Evolutionary conservation across 2,888 invertebrate genomes (phyloP).

Genomic region (Nomada hirtipes): DNA sequence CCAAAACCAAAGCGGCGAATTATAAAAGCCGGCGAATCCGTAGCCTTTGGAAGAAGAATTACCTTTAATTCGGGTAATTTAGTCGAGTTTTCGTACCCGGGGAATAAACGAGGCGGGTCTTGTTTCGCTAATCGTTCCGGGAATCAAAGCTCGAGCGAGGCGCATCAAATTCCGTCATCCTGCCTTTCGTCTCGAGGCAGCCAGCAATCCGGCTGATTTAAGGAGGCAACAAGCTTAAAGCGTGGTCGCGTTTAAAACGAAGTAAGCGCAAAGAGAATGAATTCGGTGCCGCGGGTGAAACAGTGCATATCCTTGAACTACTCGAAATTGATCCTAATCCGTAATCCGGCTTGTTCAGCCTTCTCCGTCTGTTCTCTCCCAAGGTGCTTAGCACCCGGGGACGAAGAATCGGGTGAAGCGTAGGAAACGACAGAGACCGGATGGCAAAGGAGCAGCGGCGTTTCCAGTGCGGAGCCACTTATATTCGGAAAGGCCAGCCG

Average conservation of each 20-base stretch:
- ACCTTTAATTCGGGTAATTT: neutral
- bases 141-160: neutral
- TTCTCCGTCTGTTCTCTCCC: conserved; percentile 81
- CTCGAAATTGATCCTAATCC: conserved; percentile 83
- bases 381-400: conserved; percentile 76
- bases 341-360: conserved; percentile 82
- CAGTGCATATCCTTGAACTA: conserved; percentile 80
- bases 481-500: conserved; percentile 71
- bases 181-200: neutral
- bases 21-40: neutral
- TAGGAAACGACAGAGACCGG: conserved; percentile 40
- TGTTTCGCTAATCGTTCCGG: conserved; percentile 1
- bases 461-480: conserved; percentile 67
- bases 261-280: conserved; percentile 54
- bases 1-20: too few relatives aligned
- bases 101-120: neutral
- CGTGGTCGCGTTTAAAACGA: conserved; percentile 57
- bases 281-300: conserved; percentile 64
- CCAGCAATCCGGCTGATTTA: conserved; percentile 25
- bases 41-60: too few relatives aligned
- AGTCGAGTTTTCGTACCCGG: neutral
- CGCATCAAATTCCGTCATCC: neutral
- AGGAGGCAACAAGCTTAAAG: conserved; percentile 36
- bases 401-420: conserved; percentile 59
- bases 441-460: conserved; percentile 50